Evolutionary conservation across 1,140 invertebrate species (phyloP).

Genomic region (Phocides pigmalion): DNA sequence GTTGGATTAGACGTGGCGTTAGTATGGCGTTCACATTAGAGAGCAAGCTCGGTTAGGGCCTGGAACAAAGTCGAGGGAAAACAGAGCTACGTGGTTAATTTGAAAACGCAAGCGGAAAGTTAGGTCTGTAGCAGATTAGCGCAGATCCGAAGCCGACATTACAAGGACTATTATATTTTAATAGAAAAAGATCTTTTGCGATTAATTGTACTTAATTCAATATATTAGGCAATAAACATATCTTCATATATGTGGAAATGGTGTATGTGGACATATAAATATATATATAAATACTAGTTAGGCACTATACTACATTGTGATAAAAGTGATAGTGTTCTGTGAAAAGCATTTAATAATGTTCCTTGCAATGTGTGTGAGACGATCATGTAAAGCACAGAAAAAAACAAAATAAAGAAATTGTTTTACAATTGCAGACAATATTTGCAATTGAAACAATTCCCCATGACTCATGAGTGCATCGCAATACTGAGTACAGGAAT

Average conservation of each 20-base stretch:
- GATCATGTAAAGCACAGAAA: conserved; percentile 63
- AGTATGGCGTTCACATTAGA: conserved; percentile 84
- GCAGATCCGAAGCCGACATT: conserved; percentile 61
- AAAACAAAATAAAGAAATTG: conserved; percentile 52
- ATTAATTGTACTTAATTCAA: not conserved
- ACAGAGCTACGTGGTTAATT: conserved; percentile 75
- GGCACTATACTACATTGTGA: conserved; percentile 6
- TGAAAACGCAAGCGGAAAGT: conserved; percentile 77
- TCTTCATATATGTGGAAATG: not conserved
- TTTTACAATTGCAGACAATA: conserved; percentile 38
- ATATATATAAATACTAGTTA: not conserved
- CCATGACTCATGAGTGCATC: conserved; percentile 45
- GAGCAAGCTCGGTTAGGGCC: conserved; percentile 84
- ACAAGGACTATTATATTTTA: conserved; percentile 66
- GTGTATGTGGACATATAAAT: not conserved
- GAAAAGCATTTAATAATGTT: conserved; percentile 61
- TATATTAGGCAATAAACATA: not conserved
- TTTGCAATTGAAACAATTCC: conserved; percentile 46
- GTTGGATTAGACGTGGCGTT: conserved; percentile 76
- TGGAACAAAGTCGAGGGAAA: conserved; percentile 84
- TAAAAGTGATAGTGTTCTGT: conserved; percentile 33
- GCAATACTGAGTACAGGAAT: conserved; percentile 35
- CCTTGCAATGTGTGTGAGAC: conserved; percentile 68
- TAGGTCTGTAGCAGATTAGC: conserved; percentile 65
- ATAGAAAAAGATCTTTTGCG: not conserved